Evolutionary conservation across 2,888 invertebrate species (phyloP), one percentile per base, ranked within the genome.

Genomic region (Andrena bucephala): DNA sequence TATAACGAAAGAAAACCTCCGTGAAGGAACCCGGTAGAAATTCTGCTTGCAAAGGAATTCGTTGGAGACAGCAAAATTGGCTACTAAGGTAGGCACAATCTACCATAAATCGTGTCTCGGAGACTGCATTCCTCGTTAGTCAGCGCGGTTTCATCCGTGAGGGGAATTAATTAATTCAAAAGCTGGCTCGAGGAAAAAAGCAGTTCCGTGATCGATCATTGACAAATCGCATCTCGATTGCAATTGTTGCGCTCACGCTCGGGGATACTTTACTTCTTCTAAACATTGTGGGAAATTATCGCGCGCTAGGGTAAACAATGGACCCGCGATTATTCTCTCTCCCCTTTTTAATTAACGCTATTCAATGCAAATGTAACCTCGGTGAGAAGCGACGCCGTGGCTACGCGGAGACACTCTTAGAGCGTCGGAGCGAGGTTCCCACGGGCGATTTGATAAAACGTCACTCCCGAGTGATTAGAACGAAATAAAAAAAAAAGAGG

Each of bases 311-410:
- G 81, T 81, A 76, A 81, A 79, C 70, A 76, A 81, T 59, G 63
- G 50, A 13, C 20, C 36, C n/a, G 31, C 8, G 20, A 68, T 54
- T 63, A 48, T 62, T 67, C 20, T 60, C 50, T 36, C 54, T 33
- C 67, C 27, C 54, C 36, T 36, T 65, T 48, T 54, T 62, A 63
- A 48, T 52, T 80, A 82, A 48, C 48, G 42, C 66, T 75, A 71
- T 82, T 82, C 36, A 75, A 75, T 81, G 67, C 67, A 70, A 75
- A 81, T 81, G 81, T 75, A 82, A 75, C 68, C 81, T 80, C 71
- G 52, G 70, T 36, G 42, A 50, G 59, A 74, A 36, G 54, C 48
- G 66, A 63, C 81, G 68, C 81, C 48, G 10, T 60, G 16, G n/a
- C 42, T 52, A 42, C 42, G 27, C 1, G 59, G 8, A 60, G 50